These are phyloP conservation scores for Eospalax fontanierii DNA, from an alignment of 2,797 vertebrate genomes.

Conservation along the genomic window DNA sequence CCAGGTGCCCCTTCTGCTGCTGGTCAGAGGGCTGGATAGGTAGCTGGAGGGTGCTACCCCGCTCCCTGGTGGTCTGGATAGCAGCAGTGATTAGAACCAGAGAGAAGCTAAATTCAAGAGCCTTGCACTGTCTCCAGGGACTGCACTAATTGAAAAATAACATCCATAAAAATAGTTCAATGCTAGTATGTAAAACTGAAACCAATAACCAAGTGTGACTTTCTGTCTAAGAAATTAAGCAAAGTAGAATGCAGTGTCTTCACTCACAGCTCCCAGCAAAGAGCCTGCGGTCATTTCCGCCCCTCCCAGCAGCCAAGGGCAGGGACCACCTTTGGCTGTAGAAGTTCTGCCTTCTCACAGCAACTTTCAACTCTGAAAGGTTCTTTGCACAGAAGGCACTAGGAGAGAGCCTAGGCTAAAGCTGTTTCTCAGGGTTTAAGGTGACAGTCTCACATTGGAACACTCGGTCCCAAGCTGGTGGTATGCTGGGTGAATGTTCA, in stretches of 20 bases:
- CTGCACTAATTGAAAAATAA: constrained; percentile 85
- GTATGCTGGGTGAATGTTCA: not conserved
- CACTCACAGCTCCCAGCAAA: not conserved
- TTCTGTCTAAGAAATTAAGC: constrained; percentile 82
- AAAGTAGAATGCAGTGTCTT: constrained; percentile 81
- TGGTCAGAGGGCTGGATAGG: not conserved
- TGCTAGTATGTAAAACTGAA: constrained; percentile 82
- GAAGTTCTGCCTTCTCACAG: not conserved
- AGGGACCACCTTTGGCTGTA: not conserved
- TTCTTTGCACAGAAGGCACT: not conserved
- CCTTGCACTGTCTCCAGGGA: constrained; percentile 73
- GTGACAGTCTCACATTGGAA: not conserved
- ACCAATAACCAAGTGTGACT: constrained; percentile 83
- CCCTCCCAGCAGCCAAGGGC: not conserved
- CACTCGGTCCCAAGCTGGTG: not conserved
- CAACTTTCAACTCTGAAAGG: not conserved
- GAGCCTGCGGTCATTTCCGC: not conserved
- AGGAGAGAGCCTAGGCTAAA: not conserved
- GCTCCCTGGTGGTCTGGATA: not conserved
- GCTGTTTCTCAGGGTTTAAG: not conserved
- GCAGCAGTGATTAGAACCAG: constrained; percentile 66
- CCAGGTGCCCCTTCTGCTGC: not conserved
- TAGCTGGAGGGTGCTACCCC: not conserved
- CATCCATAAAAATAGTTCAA: constrained; percentile 82
- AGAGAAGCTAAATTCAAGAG: constrained; percentile 73